Conservation (phyloP, 2,797 vertebrate species). For the Hypotaenidia philippensis region DNA sequence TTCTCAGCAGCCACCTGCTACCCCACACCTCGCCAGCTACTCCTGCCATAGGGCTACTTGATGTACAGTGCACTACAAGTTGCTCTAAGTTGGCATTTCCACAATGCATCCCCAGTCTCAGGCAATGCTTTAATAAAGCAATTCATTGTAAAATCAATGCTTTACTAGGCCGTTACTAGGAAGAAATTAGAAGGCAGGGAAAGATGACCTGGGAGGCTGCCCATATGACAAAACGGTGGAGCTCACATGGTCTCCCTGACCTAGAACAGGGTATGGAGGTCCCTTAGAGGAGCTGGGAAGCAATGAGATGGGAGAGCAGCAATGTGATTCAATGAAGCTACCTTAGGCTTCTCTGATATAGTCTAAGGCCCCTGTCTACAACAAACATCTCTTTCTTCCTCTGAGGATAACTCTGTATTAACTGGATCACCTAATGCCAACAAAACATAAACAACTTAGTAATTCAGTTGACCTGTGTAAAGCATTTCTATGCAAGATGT, state of each 20-base stretch:
- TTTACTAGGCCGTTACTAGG: background rate
- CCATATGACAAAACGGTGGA: rapidly evolving
- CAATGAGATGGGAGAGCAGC: background rate
- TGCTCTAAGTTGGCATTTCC: background rate
- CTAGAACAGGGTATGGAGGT: background rate
- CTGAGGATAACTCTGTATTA: background rate
- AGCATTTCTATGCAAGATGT: background rate
- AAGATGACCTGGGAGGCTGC: background rate
- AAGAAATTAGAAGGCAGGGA: background rate
- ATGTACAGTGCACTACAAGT: background rate
- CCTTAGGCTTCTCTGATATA: constrained; percentile 10
- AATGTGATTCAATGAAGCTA: background rate
- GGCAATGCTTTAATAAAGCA: background rate
- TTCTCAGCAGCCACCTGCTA: background rate
- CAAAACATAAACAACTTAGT: background rate
- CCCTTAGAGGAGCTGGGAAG: background rate
- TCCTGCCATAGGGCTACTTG: background rate
- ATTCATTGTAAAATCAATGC: background rate
- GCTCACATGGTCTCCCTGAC: background rate
- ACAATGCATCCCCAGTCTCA: background rate
- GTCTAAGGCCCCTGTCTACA: background rate
- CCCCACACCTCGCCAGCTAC: background rate
- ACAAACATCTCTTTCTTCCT: background rate
- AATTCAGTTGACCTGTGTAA: background rate
- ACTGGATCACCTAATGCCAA: constrained; percentile 18